A percentile compares a stretch with the other conserved stretches of the same genome.
Evolutionary conservation across 2,888 invertebrate species (phyloP).

Genomic region (Anodontia alba): DNA sequence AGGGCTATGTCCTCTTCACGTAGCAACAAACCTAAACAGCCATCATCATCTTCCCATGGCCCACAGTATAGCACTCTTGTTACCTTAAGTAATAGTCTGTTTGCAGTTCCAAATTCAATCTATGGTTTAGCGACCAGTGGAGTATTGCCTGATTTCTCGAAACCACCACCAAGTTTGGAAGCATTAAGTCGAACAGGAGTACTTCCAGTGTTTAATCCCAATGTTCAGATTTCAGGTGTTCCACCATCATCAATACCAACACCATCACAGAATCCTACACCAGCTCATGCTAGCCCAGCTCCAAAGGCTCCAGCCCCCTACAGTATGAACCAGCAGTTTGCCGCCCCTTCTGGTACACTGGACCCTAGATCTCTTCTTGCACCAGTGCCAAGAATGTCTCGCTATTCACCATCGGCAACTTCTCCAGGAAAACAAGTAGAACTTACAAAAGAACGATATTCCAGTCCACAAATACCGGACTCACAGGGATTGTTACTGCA

Average conservation of each 20-base stretch:
- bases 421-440: slow-evolving; percentile 26
- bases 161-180: neutral
- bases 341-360: neutral
- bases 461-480: slow-evolving; percentile 2
- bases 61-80: neutral
- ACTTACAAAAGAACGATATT: slow-evolving; percentile 24
- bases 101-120: neutral
- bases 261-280: neutral
- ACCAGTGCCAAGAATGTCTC: slow-evolving; percentile 1
- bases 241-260: neutral
- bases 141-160: neutral
- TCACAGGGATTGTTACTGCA: slow-evolving; percentile 49
- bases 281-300: neutral
- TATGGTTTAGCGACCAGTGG: neutral
- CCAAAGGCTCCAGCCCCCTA: neutral
- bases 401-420: neutral
- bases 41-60: neutral
- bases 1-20: neutral
- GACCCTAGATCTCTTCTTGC: slow-evolving; percentile 1
- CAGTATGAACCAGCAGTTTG: neutral
- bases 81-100: neutral
- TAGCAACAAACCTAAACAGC: neutral
- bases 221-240: neutral
- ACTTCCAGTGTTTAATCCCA: neutral
- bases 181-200: neutral